Evolutionary conservation across 2,888 invertebrate species (phyloP).

Genomic region (Conomelus anceps): DNA sequence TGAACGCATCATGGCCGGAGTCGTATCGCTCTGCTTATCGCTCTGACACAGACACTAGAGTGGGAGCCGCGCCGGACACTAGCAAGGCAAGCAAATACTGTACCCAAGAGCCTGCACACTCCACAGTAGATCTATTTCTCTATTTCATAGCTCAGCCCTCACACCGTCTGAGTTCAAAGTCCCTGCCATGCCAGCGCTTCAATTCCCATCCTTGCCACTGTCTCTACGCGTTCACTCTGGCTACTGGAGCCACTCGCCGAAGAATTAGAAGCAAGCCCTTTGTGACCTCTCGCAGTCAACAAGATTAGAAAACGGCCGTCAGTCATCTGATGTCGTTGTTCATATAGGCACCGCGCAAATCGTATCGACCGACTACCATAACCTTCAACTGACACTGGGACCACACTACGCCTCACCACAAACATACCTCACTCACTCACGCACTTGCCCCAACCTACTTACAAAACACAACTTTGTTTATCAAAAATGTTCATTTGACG

Average conservation of each 20-base stretch:
- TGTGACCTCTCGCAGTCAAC: not conserved
- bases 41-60: conserved; percentile 10
- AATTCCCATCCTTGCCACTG: conserved; percentile 17
- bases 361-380: conserved; percentile 19
- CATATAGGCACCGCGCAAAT: conserved; percentile 32
- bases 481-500: too few species aligned
- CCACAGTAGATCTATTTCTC: not conserved
- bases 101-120: not conserved
- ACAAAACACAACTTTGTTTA: not conserved
- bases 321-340: conserved; percentile 36
- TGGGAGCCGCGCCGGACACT: not conserved
- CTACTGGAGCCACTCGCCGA: not conserved
- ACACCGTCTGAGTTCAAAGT: conserved; percentile 25
- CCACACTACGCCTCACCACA: too few species aligned
- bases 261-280: not conserved
- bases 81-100: too few species aligned
- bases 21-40: not conserved
- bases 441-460: not conserved
- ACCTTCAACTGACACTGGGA: conserved; percentile 4
- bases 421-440: not conserved
- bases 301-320: not conserved
- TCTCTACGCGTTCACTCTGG: conserved; percentile 25
- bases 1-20: not conserved
- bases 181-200: conserved; percentile 7
- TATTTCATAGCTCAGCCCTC: not conserved